phyloP scores from a whole-genome alignment of 2,888 invertebrate genomes.

The Heliconius hortense region DNA sequence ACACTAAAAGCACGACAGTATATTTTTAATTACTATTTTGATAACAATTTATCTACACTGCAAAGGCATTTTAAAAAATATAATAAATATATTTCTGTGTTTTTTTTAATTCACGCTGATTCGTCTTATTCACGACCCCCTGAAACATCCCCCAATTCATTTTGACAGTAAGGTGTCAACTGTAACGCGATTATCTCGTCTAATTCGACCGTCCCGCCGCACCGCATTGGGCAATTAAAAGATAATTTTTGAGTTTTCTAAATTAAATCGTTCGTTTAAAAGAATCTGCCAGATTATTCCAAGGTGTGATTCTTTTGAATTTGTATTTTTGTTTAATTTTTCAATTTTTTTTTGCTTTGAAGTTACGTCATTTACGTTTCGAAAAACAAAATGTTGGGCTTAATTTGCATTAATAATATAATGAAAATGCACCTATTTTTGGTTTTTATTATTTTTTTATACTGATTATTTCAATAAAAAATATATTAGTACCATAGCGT shows the following conservation, averaged over 20 bases:
- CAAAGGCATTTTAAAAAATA: not conserved
- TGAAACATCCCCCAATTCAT: slow-evolving; percentile 45
- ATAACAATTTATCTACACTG: not conserved
- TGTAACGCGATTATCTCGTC: slow-evolving; percentile 52
- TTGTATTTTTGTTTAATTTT: not conserved
- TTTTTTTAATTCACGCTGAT: slow-evolving; percentile 2
- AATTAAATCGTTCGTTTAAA: slow-evolving; percentile 43
- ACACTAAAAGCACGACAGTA: too few species aligned
- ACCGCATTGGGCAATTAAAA: slow-evolving; percentile 51
- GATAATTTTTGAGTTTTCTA: slow-evolving; percentile 54
- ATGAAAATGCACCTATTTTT: rapidly evolving
- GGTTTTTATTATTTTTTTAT: not conserved
- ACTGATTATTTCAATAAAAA: slow-evolving; percentile 1
- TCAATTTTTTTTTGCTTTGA: not conserved
- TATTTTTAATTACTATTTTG: not conserved
- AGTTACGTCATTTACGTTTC: not conserved
- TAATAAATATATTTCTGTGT: not conserved
- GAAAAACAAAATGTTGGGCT: not conserved
- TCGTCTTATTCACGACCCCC: slow-evolving; percentile 25
- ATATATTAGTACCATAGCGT: slow-evolving; percentile 5
- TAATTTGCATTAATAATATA: not conserved
- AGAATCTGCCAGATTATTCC: slow-evolving; percentile 49
- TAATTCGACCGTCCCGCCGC: slow-evolving; percentile 42
- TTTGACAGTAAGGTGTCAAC: slow-evolving; percentile 51
- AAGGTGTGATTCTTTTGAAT: slow-evolving; percentile 34